Base-by-base conservation (phyloP, 1,140 invertebrate genomes). In the Rhopalosiphum maidis region DNA sequence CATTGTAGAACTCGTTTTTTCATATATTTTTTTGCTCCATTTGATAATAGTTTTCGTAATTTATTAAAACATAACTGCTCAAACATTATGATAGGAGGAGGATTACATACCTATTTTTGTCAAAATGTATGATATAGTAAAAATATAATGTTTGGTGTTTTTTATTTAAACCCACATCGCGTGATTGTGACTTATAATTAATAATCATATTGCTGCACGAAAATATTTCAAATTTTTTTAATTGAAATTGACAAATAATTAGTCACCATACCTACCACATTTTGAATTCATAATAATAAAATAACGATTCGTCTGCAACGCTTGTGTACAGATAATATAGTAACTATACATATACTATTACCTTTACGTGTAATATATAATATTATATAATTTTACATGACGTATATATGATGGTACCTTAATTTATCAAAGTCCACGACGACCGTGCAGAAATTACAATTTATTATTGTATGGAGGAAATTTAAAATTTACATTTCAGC, bases 401-500 rank as follows among this genome's bases (percentile, higher is more conserved):
- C 30, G 60, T 77, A n/a, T n/a, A n/a, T 6, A 86, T 51, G 18
- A 86, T 51, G 18, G 18, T 51, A 51, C 85, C 85, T 86, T 86
- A 41, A 30, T 87, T 46, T 87, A 48, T 87, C 86, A 87, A 87
- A n/a, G 86, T 87, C 86, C 43, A n/a, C 7, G 21, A 68, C 9
- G 60, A 68, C 60, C 60, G 30, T 5, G 11, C 11, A 88, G 7
- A 88, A 35, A 51, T 88, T 88, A 88, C 87, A 51, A 88, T 54
- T 51, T 51, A 88, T 88, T 88, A 88, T 88, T 88, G 35, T 88
- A 6, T 0, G n/a, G 30, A 48, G n/a, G 25, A 25, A 88, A 88
- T 88, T 88, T 88, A 51, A 88, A 88, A 88, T 88, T 35, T 54
- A 88, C 87, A 88, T 88, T 88, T 88, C 48, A 35, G 46, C 48